Base-by-base conservation (phyloP, 2,888 invertebrate species). In the Proisotoma minuta region DNA sequence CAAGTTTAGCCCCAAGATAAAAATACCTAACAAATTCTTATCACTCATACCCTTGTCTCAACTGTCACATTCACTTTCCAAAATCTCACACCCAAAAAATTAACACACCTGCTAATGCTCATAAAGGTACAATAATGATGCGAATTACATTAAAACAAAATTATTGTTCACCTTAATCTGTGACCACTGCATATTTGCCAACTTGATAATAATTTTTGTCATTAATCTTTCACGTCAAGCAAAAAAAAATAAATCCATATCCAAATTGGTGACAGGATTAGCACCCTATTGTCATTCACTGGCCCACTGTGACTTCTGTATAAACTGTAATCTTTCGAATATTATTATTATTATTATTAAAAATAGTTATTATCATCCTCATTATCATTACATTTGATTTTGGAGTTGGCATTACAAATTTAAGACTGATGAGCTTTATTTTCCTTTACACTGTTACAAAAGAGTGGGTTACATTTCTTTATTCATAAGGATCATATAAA, bases 1-100 rank as follows among this genome's bases (percentile, higher is more conserved):
- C 62, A 62, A 57, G 57, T 57, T 62, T 48, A 62, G 57, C 58
- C 62, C 58, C 51, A 47, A 62, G 62, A 62, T 62, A 62, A 43
- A 12, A 43, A 60, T 56, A n/a, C n/a, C n/a, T n/a, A n/a, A n/a
- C n/a, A 29, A 54, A 54, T 18, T 29, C 50, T 61, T 61, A 57
- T 61, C 56, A 43, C 39, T 43, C 43, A n/a, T n/a, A n/a, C n/a
- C 50, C 61, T 57, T 34, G 61, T 51, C 56, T 57, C 40, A 39
- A 50, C 57, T 57, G 53, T 54, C 53, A 54, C 34, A 34, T 52
- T 23, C 53, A 54, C 23, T 43, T 43, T 43, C 43, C 43, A 43
- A 43, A n/a, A n/a, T n/a, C n/a, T n/a, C n/a, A n/a, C n/a, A n/a
- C n/a, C n/a, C n/a, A n/a, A n/a, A n/a, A n/a, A n/a, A n/a, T n/a